Evolutionary conservation across 1,140 invertebrate genomes (phyloP), one percentile per base, ranked within the genome.

Genomic region (Microplitis mediator): DNA sequence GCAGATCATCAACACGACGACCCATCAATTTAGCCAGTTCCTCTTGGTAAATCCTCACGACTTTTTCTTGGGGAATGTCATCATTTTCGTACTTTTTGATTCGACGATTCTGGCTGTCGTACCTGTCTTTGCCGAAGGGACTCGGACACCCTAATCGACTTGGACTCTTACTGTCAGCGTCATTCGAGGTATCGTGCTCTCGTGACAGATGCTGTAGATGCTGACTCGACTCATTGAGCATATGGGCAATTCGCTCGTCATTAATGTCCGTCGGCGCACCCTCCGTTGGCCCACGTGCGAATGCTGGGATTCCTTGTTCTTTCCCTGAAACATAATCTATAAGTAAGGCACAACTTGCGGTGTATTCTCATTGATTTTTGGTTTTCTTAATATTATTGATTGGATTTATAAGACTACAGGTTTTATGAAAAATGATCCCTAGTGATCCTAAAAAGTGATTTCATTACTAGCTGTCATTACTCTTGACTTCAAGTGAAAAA

Each of bases 61-160:
- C 96, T 87, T 99, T 98, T 82, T 99, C 98, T 86, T 98, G 97
- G 58, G 97, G 93, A 87, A 98, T 95, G 88, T 98, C 95, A 83
- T 97, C 96, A 83, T 97, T 96, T 85, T 95, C 93, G 82, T 95
- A 94, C 80, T 96, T 94, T 79, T 94, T 91, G 71, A 95, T 87
- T 85, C 93, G 90, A 84, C 93, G 90, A 76, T 92, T 93, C 83
- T 92, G 90, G 79, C 84, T 86, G 89, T 92, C 78, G 86, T 91
- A 75, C 89, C 90, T 88, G 39, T 89, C 91, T 79, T 92, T 93
- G 72, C 91, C 92, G 81, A 93, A 94, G 1, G 93, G 92, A 67
- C 92, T 93, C 32, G 89, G 89, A 84, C 93, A 94, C 75, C 92
- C 91, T 39, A 91, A 91, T 23, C 92, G 89, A 77, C 81, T 84